Base-by-base conservation (phyloP, 2,113 vertebrate genomes). In the Amblyopsis rosae region DNA sequence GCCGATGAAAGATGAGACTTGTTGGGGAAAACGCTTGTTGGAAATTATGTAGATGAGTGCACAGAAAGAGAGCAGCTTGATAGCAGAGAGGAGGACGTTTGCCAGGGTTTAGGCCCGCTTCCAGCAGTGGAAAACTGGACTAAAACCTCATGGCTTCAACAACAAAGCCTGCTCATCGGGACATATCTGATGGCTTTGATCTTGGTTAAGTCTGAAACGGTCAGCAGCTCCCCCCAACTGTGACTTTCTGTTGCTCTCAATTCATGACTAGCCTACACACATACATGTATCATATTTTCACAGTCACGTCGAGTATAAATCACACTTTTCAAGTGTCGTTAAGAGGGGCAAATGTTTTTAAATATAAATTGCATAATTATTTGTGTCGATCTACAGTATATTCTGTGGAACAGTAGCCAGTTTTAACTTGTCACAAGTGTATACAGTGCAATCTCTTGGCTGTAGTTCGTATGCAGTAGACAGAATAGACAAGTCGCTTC, bases 1-100 rank as follows among this genome's bases (percentile, higher is more conserved):
- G 60, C 48, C 82, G 62, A 84, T 90, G 85, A 93, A 92, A 92
- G 88, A 80, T 72, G 3, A 71, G 69, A 66, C 81, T 92, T 93
- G 90, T 92, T 89, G 67, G 80, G 77, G n/a, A 56, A 86, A 90
- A 64, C 67, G 77, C 70, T 77, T 80, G 80, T 77, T 90, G 92
- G 91, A 92, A 93, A 91, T 89, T 90, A 90, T 93, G 92, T 57
- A 92, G 82, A 93, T 92, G 75, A 86, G 70, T 61, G 48, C 12
- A 71, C 81, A 86, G 90, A 87, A 92, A 92, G 82, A 86, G 75
- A 75, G 62, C 67, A 82, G 83, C 90, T 91, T 88, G 81, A 85
- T 72, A 26, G 72, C 69, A 54, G 64, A 65, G 73, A 84, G 79
- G 73, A 83, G 82, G 79, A 87, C 74, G 78, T 64, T 72, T 74